Percentiles rank a stretch among this genome's conserved stretches.
These are phyloP conservation scores for Crepidodera aurea DNA, from an alignment of 2,888 invertebrate genomes.

Conservation along the genomic window DNA sequence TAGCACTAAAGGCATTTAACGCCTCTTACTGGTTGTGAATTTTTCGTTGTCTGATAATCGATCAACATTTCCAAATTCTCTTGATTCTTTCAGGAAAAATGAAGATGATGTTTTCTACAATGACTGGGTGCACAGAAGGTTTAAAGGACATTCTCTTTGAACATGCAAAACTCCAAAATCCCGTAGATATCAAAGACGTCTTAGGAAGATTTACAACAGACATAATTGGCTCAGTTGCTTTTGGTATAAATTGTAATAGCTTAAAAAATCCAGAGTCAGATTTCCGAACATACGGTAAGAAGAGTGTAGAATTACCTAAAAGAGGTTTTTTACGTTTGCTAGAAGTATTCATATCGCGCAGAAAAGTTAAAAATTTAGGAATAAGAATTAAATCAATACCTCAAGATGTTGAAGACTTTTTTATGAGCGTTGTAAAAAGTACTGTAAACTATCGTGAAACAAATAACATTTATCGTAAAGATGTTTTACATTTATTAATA, in stretches of 20 bases:
- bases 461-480: conserved; percentile 62
- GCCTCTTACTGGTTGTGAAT: too few species aligned
- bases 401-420: conserved; percentile 58
- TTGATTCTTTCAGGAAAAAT: conserved; percentile 65
- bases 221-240: conserved; percentile 68
- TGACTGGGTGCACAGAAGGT: conserved; percentile 65
- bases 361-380: conserved; percentile 39
- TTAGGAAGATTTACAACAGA: conserved; percentile 68
- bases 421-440: conserved; percentile 59
- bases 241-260: conserved; percentile 67
- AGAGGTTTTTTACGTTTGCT: conserved; percentile 24
- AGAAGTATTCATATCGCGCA: conserved; percentile 35
- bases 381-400: conserved; percentile 43
- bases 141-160: conserved; percentile 62
- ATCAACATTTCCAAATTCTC: too few species aligned
- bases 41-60: too few species aligned
- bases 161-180: conserved; percentile 50
- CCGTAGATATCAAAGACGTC: conserved; percentile 59
- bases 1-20: too few species aligned
- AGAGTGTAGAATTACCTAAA: conserved; percentile 37
- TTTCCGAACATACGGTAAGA: conserved; percentile 55
- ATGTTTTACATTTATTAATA: conserved; percentile 65
- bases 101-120: conserved; percentile 69
- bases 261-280: conserved; percentile 63
- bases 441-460: conserved; percentile 61